These are phyloP conservation scores for Caradrina kadenii DNA, from an alignment of 2,888 invertebrate species.

Conservation along the genomic window DNA sequence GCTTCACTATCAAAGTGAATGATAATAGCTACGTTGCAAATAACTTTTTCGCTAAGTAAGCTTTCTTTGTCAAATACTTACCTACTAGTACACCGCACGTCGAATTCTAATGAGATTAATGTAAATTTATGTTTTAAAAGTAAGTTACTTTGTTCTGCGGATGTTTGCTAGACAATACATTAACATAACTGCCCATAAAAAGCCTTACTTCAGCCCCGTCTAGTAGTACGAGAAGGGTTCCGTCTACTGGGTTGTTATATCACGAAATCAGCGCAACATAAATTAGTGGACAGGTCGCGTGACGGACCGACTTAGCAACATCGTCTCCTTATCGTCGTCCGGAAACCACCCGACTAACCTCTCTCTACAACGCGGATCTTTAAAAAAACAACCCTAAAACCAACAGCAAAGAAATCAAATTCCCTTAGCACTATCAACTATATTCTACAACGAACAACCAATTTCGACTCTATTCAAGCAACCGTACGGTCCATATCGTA, in stretches of 20 bases:
- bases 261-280: slow-evolving; percentile 89
- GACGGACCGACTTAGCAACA: slow-evolving; percentile 86
- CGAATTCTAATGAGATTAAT: slow-evolving; percentile 58
- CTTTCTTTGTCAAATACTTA: slow-evolving; percentile 32
- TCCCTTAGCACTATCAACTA: slow-evolving; percentile 69
- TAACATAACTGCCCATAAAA: slow-evolving; percentile 78
- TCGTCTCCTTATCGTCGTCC: slow-evolving; percentile 87
- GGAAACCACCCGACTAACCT: slow-evolving; percentile 82
- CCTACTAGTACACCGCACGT: slow-evolving; percentile 23
- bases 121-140: slow-evolving; percentile 54
- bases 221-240: slow-evolving; percentile 74
- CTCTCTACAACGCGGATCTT: slow-evolving; percentile 63
- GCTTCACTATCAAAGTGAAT: slow-evolving; percentile 5
- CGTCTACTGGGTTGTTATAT: slow-evolving; percentile 78
- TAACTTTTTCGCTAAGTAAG: slow-evolving; percentile 10
- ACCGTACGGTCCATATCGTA: slow-evolving; percentile 73
- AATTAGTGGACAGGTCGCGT: slow-evolving; percentile 89
- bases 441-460: slow-evolving; percentile 62
- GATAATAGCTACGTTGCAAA: not conserved
- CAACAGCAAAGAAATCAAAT: slow-evolving; percentile 76
- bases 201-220: slow-evolving; percentile 52
- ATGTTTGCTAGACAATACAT: slow-evolving; percentile 80
- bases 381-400: slow-evolving; percentile 75
- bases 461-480: slow-evolving; percentile 78
- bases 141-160: slow-evolving; percentile 60